These are phyloP conservation scores for Rhodophaea formosa DNA, from an alignment of 2,888 invertebrate species.

Conservation along the genomic window DNA sequence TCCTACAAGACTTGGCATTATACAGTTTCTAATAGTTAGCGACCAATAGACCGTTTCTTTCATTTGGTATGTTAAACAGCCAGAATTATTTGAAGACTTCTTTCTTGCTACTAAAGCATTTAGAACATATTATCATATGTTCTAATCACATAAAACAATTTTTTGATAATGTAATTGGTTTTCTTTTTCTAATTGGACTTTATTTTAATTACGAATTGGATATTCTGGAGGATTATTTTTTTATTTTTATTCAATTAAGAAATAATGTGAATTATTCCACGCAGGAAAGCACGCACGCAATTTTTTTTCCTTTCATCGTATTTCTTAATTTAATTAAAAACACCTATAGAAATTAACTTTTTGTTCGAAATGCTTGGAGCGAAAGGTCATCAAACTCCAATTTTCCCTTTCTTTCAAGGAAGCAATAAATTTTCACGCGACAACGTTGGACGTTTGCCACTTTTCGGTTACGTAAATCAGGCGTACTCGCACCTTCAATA, in stretches of 20 bases:
- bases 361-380: not conserved
- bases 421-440: conserved; percentile 47
- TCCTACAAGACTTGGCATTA: conserved; percentile 38
- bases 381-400: conserved; percentile 40
- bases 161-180: too few relatives aligned
- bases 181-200: too few relatives aligned
- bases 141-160: too few relatives aligned
- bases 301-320: too few relatives aligned
- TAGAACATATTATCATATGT: too few relatives aligned
- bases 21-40: conserved; percentile 49
- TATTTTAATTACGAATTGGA: too few relatives aligned
- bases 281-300: too few relatives aligned
- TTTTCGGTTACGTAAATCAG: conserved; percentile 51
- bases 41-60: conserved; percentile 40
- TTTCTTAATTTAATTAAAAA: too few relatives aligned
- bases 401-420: conserved; percentile 56
- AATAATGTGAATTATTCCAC: too few relatives aligned
- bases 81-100: not conserved
- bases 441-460: conserved; percentile 57
- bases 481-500: conserved; percentile 37
- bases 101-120: not conserved
- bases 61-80: conserved; percentile 34
- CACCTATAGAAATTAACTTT: too few relatives aligned
- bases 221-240: too few relatives aligned
- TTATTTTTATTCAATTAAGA: too few relatives aligned